Conservation (phyloP, 2,113 vertebrate genomes). For the Gopherus flavomarginatus region DNA sequence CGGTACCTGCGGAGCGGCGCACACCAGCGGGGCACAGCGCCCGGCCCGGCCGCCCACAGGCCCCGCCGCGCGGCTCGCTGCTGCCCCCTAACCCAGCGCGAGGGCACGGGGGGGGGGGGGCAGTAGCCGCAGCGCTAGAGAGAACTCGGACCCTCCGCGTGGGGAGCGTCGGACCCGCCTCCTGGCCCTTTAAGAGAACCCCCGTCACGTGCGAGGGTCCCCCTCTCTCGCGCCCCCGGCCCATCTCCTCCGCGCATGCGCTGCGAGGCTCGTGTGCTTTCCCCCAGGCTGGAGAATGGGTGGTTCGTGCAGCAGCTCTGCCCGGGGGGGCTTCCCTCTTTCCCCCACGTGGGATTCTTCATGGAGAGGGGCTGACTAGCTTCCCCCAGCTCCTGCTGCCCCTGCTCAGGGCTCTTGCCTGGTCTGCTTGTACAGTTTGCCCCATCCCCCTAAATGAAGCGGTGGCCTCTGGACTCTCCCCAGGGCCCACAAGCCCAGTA, state of each 20-base stretch:
- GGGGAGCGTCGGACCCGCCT: background rate
- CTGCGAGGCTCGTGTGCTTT: background rate
- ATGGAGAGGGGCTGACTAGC: no score
- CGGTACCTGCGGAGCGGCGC: slow-evolving; percentile 8
- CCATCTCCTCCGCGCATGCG: slow-evolving; percentile 5
- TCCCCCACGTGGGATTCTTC: background rate
- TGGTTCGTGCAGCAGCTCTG: no score
- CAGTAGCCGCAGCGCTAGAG: accelerated
- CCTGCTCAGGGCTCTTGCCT: no score
- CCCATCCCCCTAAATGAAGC: background rate
- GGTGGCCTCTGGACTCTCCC: background rate
- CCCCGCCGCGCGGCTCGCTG: background rate
- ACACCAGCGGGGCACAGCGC: background rate
- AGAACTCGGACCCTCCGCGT: background rate
- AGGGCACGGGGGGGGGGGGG: no score
- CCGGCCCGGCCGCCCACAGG: background rate
- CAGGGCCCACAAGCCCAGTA: background rate
- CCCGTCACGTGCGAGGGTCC: background rate
- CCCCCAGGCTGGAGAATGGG: background rate
- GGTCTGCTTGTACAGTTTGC: background rate
- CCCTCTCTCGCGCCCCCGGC: background rate
- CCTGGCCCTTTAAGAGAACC: slow-evolving; percentile 28
- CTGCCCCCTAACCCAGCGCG: background rate
- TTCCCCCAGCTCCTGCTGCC: no score
- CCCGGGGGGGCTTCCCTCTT: no score